phyloP scores from a whole-genome alignment of 2,113 vertebrate genomes.

The Azemiops feae region DNA sequence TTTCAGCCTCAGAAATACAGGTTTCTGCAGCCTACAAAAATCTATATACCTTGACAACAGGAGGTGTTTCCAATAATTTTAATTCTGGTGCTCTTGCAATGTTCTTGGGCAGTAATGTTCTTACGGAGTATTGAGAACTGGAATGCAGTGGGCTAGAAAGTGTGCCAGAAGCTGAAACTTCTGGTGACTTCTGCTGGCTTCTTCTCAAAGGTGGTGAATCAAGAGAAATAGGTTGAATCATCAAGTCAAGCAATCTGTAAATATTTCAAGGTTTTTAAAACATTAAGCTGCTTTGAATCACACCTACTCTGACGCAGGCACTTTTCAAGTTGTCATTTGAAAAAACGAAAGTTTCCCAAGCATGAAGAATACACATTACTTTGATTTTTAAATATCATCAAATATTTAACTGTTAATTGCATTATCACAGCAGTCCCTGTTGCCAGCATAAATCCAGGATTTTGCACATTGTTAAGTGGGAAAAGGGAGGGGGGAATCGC shows the following conservation, averaged over 20 bases:
- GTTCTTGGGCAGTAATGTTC: slow-evolving; percentile 61
- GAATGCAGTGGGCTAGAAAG: slow-evolving; percentile 49
- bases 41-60: slow-evolving; percentile 85
- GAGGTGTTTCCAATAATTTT: slow-evolving; percentile 86
- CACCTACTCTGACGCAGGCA: neutral
- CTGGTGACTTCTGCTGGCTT: slow-evolving; percentile 63
- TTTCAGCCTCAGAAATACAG: slow-evolving; percentile 1
- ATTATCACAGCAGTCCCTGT: neutral
- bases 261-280: neutral
- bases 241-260: slow-evolving; percentile 80
- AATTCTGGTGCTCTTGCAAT: slow-evolving; percentile 77
- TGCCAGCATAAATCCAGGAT: neutral
- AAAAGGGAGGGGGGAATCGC: neutral
- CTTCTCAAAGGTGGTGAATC: slow-evolving; percentile 44
- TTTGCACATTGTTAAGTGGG: neutral
- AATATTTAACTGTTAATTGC: neutral
- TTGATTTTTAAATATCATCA: neutral
- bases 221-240: slow-evolving; percentile 77
- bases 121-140: neutral
- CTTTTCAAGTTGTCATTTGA: neutral
- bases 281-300: neutral
- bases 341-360: neutral
- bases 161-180: slow-evolving; percentile 60
- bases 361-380: too few species aligned
- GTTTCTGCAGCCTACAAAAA: neutral